Conservation (phyloP, 2,797 vertebrate species). For the Acanthurus lineatus region DNA sequence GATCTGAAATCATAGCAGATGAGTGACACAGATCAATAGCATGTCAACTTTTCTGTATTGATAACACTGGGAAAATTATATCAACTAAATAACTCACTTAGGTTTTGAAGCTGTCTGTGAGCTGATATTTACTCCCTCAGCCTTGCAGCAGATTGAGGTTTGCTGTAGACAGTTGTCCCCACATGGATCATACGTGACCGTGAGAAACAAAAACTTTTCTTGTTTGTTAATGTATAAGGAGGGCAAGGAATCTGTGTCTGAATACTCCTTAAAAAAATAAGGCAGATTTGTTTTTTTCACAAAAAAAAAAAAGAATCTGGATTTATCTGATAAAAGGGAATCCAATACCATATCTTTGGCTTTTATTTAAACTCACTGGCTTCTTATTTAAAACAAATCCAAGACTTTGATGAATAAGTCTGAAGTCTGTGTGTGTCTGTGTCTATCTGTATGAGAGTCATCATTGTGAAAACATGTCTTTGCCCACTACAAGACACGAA, state of each 20-base stretch:
- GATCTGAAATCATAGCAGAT: slow-evolving; percentile 40
- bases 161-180: slow-evolving; percentile 11
- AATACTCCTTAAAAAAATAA: background rate
- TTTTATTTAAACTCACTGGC: too few relatives aligned
- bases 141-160: background rate
- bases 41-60: slow-evolving; percentile 17
- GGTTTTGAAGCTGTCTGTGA: slow-evolving; percentile 10
- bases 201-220: background rate
- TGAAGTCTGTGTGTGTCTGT: too few relatives aligned
- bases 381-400: too few relatives aligned
- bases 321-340: background rate
- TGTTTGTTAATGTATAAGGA: background rate
- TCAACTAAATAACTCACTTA: slow-evolving; percentile 40
- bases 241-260: background rate
- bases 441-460: too few relatives aligned
- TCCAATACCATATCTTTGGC: too few relatives aligned
- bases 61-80: slow-evolving; percentile 31
- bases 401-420: too few relatives aligned
- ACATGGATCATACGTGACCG: background rate
- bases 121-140: slow-evolving; percentile 20
- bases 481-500: too few relatives aligned
- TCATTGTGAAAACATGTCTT: too few relatives aligned
- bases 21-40: slow-evolving; percentile 43
- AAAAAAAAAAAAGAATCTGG: background rate
- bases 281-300: background rate